Percentiles rank a stretch among this genome's conserved stretches.
Conservation (phyloP, 2,888 invertebrate genomes). For the Athalia rosae region DNA sequence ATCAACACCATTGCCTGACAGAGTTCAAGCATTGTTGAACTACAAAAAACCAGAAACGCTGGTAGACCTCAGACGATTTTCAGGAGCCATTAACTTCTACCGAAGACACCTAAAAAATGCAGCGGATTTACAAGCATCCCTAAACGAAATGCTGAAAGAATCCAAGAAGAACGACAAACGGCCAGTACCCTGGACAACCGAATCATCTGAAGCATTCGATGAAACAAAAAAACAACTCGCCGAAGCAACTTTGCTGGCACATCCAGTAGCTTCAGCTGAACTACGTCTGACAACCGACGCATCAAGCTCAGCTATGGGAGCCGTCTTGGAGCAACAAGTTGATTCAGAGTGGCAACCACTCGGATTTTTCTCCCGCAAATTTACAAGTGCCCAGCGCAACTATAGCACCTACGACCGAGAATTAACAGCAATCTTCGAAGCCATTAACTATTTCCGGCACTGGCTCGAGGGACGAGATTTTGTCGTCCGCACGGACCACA, state of each 20-base stretch:
- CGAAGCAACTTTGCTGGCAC: background rate
- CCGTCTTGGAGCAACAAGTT: conserved; percentile 44
- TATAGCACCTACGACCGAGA: conserved; percentile 57
- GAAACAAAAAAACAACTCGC: conserved; percentile 41
- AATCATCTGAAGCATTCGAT: conserved; percentile 34
- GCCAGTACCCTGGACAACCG: background rate
- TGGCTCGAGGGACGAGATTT: conserved; percentile 47
- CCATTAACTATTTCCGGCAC: conserved; percentile 47
- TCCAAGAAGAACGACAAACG: conserved; percentile 44
- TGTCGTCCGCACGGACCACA: conserved; percentile 47
- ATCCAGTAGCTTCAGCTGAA: conserved; percentile 33
- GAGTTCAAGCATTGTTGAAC: conserved; percentile 45
- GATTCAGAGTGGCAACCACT: conserved; percentile 46
- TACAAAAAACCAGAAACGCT: conserved; percentile 35
- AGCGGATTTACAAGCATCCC: conserved; percentile 39
- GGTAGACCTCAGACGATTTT: conserved; percentile 31
- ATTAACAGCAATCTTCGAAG: conserved; percentile 45
- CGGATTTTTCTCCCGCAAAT: conserved; percentile 47
- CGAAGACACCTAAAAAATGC: conserved; percentile 29
- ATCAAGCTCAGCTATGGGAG: conserved; percentile 46
- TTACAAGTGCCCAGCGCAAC: conserved; percentile 48
- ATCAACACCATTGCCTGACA: conserved; percentile 42
- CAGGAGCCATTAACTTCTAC: conserved; percentile 44
- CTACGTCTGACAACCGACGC: conserved; percentile 43
- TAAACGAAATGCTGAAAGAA: conserved; percentile 26